Conservation (phyloP, 1,140 invertebrate genomes). For the Hyposmocoma kahamanoa region DNA sequence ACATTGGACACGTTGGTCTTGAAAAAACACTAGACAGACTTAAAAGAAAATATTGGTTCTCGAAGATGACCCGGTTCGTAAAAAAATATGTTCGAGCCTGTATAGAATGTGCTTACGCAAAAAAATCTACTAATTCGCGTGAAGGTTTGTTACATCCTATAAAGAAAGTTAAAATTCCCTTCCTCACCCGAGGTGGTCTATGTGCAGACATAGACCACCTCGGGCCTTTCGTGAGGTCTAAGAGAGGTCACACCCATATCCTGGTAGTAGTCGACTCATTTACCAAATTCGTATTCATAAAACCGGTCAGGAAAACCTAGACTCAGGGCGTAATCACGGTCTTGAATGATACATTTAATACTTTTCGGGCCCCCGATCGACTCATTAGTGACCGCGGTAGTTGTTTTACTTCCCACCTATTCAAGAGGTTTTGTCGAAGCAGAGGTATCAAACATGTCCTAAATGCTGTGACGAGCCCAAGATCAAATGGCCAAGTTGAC, state of each 20-base stretch:
- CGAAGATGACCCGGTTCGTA: background rate
- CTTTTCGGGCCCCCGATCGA: no score
- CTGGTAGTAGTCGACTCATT: background rate
- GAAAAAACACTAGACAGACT: background rate
- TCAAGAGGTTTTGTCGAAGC: no score
- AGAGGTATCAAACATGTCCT: no score
- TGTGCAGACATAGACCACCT: background rate
- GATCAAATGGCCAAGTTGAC: no score
- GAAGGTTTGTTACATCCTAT: background rate
- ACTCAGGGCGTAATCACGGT: background rate
- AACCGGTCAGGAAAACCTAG: background rate
- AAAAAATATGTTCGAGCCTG: background rate
- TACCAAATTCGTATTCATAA: background rate
- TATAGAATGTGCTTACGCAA: background rate
- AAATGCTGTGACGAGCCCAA: no score
- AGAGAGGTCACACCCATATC: background rate
- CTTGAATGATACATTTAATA: no score
- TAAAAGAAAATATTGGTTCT: background rate
- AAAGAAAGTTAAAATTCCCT: background rate
- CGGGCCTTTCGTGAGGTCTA: background rate
- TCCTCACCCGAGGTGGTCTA: no score
- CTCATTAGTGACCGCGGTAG: no score
- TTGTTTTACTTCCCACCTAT: no score
- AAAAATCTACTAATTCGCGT: background rate
- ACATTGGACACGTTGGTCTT: background rate